These are phyloP conservation scores for Tipula lateralis DNA, from an alignment of 2,888 invertebrate genomes.

Conservation along the genomic window DNA sequence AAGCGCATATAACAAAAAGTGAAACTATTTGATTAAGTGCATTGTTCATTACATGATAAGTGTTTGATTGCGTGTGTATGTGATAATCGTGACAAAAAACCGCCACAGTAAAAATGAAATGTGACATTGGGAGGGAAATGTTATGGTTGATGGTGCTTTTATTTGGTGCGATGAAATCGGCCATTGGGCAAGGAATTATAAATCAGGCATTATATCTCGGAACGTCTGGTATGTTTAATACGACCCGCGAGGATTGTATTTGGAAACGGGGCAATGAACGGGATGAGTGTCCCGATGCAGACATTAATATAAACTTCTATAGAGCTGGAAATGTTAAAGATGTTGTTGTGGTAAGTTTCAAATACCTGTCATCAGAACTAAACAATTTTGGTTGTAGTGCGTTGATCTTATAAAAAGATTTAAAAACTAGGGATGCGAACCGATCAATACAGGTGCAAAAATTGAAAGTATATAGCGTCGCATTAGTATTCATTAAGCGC, in stretches of 20 bases:
- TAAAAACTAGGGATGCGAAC: not conserved
- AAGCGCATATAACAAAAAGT: not conserved
- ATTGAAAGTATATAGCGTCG: not conserved
- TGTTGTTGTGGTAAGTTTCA: not conserved
- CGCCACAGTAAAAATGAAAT: not conserved
- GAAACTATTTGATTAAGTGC: not conserved
- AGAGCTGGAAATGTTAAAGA: constrained; percentile 32
- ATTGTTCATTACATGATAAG: not conserved
- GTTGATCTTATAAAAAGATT: not conserved
- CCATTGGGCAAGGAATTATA: constrained; percentile 37
- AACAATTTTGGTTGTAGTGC: not conserved
- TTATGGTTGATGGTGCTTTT: not conserved
- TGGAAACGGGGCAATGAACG: constrained; percentile 62
- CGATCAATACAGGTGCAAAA: not conserved
- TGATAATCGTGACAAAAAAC: not conserved
- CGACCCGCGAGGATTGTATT: constrained; percentile 62
- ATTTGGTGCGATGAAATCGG: constrained; percentile 30
- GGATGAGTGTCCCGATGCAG: constrained; percentile 68
- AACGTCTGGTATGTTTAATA: constrained; percentile 55
- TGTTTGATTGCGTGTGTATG: not conserved
- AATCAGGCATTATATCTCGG: constrained; percentile 57
- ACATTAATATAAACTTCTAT: constrained; percentile 56
- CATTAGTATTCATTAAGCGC: not conserved
- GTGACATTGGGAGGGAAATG: not conserved
- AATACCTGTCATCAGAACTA: not conserved